Evolutionary conservation across 2,113 vertebrate species (phyloP), one percentile per base, ranked within the genome.

Genomic region (Sigmodon hispidus): DNA sequence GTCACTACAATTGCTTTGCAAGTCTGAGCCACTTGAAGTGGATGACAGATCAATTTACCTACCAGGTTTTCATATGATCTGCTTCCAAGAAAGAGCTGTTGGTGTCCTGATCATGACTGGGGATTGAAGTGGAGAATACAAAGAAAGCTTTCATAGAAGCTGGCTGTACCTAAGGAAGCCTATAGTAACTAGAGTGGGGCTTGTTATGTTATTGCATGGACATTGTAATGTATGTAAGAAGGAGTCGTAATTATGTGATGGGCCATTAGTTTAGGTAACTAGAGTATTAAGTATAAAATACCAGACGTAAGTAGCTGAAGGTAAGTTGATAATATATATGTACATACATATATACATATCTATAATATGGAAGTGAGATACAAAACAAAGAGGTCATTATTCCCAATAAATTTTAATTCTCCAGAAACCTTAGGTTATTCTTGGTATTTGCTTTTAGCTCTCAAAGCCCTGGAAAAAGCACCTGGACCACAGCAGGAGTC

Each of bases 221-320:
- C 7, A 40, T 65, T 86, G 45, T 85, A 8, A 55, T 45, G 59
- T 93, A 36, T 26, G 1, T 59, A 84, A 93, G 48, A 40, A 95
- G 81, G 84, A 26, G 80, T 93, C 11, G 8, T 76, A 75, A 67
- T 31, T 69, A 72, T 83, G 94, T 81, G 24, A 48, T 40, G 7
- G 45, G 45, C 17, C 50, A 59, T 67, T 95, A 69, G 22, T 97
- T 90, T 73, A 67, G 73, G 52, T 86, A 63, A 75, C 90, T 91
- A 81, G 83, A 80, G 87, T 80, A 36, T 79, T 96, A 94, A 87
- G 85, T 89, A 59, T 79, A 94, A 80, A 96, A 63, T 63, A 94
- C 65, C 79, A 97, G 95, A 93, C 52, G 76, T 36, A 81, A 89
- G 50, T 83, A 93, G 24, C 65, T 26, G 89, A 94, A 92, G 43